Conservation (phyloP, 2,888 invertebrate genomes). For the Diarsia mendica region DNA sequence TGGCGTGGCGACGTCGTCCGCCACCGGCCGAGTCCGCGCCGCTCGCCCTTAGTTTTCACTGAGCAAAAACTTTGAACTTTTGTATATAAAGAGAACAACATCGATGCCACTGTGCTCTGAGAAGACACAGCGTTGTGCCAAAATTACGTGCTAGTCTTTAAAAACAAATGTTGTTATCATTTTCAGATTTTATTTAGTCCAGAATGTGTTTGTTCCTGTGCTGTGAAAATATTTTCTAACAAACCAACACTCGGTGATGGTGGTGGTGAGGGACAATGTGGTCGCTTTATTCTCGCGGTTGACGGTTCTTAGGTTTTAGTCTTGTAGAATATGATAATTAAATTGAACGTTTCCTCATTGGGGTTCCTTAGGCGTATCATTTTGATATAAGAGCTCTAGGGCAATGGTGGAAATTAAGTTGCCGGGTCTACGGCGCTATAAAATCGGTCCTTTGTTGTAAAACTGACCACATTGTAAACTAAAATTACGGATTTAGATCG, state of each 20-base stretch:
- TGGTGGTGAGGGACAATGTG: slow-evolving; percentile 79
- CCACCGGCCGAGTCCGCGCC: slow-evolving; percentile 52
- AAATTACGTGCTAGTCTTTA: slow-evolving; percentile 90
- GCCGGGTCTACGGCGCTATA: slow-evolving; percentile 52
- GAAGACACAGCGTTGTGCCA: slow-evolving; percentile 88
- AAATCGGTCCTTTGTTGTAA: slow-evolving; percentile 60
- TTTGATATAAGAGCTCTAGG: slow-evolving; percentile 60
- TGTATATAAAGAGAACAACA: slow-evolving; percentile 86
- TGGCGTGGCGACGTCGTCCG: slow-evolving; percentile 46
- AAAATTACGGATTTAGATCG: slow-evolving; percentile 65
- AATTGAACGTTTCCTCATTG: slow-evolving; percentile 58
- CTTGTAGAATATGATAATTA: slow-evolving; percentile 63
- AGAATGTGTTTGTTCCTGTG: slow-evolving; percentile 90
- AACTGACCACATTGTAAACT: slow-evolving; percentile 67
- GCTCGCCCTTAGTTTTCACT: slow-evolving; percentile 76
- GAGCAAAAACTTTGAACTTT: slow-evolving; percentile 76
- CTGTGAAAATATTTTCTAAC: slow-evolving; percentile 88
- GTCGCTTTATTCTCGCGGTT: slow-evolving; percentile 72
- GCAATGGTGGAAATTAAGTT: slow-evolving; percentile 48
- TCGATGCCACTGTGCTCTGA: slow-evolving; percentile 85
- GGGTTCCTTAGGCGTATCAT: slow-evolving; percentile 63
- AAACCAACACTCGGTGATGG: slow-evolving; percentile 85
- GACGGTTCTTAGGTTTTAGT: slow-evolving; percentile 68
- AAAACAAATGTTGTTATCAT: slow-evolving; percentile 89
- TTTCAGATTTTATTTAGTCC: slow-evolving; percentile 90